phyloP scores from a whole-genome alignment of 64 coral and sea anemone species.

The Montipora capricornis region DNA sequence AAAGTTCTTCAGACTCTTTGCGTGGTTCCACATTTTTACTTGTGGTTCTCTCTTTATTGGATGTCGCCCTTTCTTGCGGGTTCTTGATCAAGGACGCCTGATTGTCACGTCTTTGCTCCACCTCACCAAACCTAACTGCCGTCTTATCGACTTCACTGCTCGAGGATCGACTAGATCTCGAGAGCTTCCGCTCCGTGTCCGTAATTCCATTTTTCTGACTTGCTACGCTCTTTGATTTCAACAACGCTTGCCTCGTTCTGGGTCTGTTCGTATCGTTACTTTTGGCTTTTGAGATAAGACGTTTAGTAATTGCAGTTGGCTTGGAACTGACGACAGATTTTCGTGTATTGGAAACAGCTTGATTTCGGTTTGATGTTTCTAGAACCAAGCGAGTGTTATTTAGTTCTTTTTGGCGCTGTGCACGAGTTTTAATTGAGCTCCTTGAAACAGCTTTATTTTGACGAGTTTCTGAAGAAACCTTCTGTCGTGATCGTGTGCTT shows the following conservation, averaged over 20 bases:
- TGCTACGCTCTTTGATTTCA: conserved; percentile 1
- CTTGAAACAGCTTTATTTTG: neutral
- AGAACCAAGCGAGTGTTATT: neutral
- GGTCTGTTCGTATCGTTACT: conserved; percentile 4
- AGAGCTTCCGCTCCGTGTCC: neutral
- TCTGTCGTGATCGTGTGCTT: neutral
- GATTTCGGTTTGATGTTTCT: neutral
- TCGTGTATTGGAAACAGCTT: neutral
- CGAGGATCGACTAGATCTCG: neutral
- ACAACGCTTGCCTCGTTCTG: neutral
- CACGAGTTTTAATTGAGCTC: neutral
- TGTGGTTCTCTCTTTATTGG: neutral
- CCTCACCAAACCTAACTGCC: neutral
- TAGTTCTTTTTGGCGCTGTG: neutral
- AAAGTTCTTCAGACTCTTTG: neutral
- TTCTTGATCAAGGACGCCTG: neutral
- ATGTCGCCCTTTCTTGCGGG: neutral
- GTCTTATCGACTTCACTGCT: conserved; percentile 10
- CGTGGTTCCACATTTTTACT: neutral
- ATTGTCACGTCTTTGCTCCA: neutral
- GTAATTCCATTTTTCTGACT: neutral
- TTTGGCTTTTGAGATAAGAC: neutral
- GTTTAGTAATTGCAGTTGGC: neutral
- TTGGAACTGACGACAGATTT: neutral
- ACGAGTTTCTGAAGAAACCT: neutral